phyloP scores from a whole-genome alignment of 2,113 vertebrate species.

The Leptobrachium ailaonicum region DNA sequence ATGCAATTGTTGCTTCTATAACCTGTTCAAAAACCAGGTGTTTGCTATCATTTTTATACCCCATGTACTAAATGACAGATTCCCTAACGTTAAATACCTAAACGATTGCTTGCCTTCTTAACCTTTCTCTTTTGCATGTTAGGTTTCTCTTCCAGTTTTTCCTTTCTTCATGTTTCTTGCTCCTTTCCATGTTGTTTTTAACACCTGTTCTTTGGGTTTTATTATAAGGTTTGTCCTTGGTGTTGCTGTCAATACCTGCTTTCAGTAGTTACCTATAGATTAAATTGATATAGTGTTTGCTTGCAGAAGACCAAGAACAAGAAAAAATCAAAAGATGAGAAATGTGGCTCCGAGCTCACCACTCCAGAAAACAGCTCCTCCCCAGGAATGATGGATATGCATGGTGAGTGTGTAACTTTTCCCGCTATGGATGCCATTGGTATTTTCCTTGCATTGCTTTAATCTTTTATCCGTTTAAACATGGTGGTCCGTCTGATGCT shows the following conservation, averaged over 20 bases:
- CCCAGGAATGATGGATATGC: conserved; percentile 97
- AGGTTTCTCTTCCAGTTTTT: neutral
- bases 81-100: too few species aligned
- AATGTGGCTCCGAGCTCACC: conserved; percentile 91
- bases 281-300: neutral
- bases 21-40: too few species aligned
- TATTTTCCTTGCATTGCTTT: too few species aligned
- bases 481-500: too few species aligned
- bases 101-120: neutral
- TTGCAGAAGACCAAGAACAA: conserved; percentile 92
- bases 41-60: too few species aligned
- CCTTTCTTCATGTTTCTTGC: neutral
- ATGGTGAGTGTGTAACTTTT: conserved; percentile 71
- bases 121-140: neutral
- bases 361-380: conserved; percentile 97
- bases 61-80: too few species aligned
- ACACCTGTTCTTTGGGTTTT: neutral
- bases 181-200: neutral
- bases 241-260: neutral
- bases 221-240: neutral
- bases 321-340: conserved; percentile 95
- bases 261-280: neutral
- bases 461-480: too few species aligned
- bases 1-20: too few species aligned
- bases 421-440: too few species aligned